Base-by-base conservation (phyloP, 2,888 invertebrate species). In the Eupithecia subumbrata region DNA sequence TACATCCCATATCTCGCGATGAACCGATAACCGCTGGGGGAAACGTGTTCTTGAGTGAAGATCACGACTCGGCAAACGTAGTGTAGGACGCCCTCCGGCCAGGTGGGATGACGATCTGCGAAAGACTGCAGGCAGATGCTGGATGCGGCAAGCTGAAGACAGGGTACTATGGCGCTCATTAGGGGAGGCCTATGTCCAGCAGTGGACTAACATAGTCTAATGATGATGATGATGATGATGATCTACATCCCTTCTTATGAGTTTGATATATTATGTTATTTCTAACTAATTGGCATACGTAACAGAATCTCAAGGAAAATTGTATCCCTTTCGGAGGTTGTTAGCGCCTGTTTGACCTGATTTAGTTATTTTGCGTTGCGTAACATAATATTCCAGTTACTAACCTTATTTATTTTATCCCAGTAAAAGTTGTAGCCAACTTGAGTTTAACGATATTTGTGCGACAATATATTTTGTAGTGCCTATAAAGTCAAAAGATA, bases 291-390 rank as follows among this genome's bases (percentile, higher is more conserved):
- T 48, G 48, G 48, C 52, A 22, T 56, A 56, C 22, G 56, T 56
- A 56, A 56, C 12, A 22, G 11, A 4, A 22, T 22, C 56, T 12
- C 22, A 56, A 56, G 12, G 22, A 22, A 22, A 56, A 30, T 22
- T 56, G 22, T 56, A 56, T 56, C 22, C 22, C 56, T 56, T 56
- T 56, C 56, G 56, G 56, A 22, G 56, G 22, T 56, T 56, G 56
- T 56, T 56, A 56, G 56, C 22, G 56, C 22, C 22, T 56, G 56
- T 56, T 56, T 56, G 56, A 56, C 56, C 56, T 22, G 56, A 56
- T 56, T 22, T 22, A 22, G 22, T 56, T 56, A 56, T 56, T 56
- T 56, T 56, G 56, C 56, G 22, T 4, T 12, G 56, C 22, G 56
- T 56, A 22, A 56, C 22, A 56, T 56, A 25, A 69, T 66, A 22